Conservation (phyloP, 2,888 invertebrate species). For the Dastarcus helophoroides region DNA sequence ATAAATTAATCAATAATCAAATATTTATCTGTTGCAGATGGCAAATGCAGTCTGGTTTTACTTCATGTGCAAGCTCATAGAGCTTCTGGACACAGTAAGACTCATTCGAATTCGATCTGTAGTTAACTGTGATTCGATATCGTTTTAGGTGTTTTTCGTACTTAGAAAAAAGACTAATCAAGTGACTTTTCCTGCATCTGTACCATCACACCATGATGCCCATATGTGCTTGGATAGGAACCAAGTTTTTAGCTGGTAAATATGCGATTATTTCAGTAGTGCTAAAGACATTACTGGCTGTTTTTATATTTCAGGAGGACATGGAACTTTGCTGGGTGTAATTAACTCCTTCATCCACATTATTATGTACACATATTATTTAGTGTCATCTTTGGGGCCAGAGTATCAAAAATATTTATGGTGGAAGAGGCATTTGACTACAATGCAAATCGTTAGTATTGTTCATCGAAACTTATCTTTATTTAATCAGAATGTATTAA, state of each 20-base stretch:
- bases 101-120: slow-evolving; percentile 2
- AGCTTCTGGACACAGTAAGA: slow-evolving; percentile 43
- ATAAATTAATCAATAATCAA: too few relatives aligned
- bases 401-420: slow-evolving; percentile 77
- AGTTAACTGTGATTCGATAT: not conserved
- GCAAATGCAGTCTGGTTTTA: slow-evolving; percentile 39
- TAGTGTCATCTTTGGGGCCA: slow-evolving; percentile 81
- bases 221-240: slow-evolving; percentile 43
- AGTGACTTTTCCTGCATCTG: slow-evolving; percentile 53
- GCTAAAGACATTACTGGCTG: too few relatives aligned
- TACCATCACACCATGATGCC: slow-evolving; percentile 56
- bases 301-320: slow-evolving; percentile 46
- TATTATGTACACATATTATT: slow-evolving; percentile 88
- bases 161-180: slow-evolving; percentile 56
- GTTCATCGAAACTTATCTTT: too few relatives aligned
- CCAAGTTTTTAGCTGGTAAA: slow-evolving; percentile 44
- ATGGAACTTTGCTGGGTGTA: slow-evolving; percentile 70
- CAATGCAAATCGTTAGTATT: slow-evolving; percentile 70
- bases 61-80: slow-evolving; percentile 43
- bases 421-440: slow-evolving; percentile 91
- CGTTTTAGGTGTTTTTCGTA: slow-evolving; percentile 47
- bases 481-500: slow-evolving; percentile 2
- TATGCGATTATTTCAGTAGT: too few relatives aligned
- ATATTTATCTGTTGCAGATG: slow-evolving; percentile 22
- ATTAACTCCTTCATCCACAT: slow-evolving; percentile 92